A percentile compares a stretch with the other conserved stretches of the same genome.
phyloP scores from a whole-genome alignment of 2,113 vertebrate species.

The Limanda limanda region DNA sequence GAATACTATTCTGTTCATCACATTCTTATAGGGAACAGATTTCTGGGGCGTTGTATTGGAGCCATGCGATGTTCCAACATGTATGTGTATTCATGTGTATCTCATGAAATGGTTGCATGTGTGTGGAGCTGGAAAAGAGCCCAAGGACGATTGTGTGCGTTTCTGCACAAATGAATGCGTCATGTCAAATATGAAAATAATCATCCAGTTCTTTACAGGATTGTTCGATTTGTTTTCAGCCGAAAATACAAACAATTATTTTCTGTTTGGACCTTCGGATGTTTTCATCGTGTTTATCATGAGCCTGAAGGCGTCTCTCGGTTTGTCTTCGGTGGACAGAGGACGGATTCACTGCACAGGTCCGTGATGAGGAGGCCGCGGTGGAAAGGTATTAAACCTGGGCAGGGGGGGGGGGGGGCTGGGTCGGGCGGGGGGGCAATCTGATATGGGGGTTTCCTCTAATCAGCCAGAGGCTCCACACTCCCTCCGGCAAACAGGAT shows the following conservation, averaged over 20 bases:
- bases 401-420: conserved; percentile 11
- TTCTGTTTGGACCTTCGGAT: not conserved
- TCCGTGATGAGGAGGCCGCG: conserved; percentile 25
- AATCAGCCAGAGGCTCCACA: conserved; percentile 79
- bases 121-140: too few relatives aligned
- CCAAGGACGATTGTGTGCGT: not conserved
- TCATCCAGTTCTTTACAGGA: not conserved
- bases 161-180: not conserved
- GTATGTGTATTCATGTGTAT: too few relatives aligned
- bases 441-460: conserved; percentile 69
- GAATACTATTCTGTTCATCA: too few relatives aligned
- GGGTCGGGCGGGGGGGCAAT: conserved; percentile 38
- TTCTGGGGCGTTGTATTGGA: too few relatives aligned
- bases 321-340: not conserved
- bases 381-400: conserved; percentile 58
- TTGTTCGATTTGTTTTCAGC: not conserved
- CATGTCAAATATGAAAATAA: not conserved
- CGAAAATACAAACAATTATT: not conserved
- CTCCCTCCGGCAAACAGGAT: conserved; percentile 71
- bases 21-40: too few relatives aligned
- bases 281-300: not conserved
- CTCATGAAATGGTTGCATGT: too few relatives aligned
- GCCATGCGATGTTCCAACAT: too few relatives aligned
- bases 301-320: not conserved
- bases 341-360: conserved; percentile 33